These are phyloP conservation scores for Mimachlamys varia DNA, from an alignment of 2,888 invertebrate genomes.

Conservation along the genomic window DNA sequence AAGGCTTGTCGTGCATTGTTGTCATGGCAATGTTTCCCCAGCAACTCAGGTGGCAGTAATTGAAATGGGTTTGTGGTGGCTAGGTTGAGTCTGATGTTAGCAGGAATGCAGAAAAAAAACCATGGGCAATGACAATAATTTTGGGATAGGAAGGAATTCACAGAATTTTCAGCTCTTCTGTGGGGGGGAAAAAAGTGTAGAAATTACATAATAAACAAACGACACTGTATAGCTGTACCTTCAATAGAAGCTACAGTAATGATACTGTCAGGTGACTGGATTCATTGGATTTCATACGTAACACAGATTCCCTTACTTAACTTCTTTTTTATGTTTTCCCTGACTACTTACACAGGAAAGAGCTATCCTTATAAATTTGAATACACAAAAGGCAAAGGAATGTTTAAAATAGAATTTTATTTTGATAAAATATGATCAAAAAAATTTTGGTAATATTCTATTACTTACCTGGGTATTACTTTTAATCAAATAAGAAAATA, in stretches of 20 bases:
- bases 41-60: conserved; percentile 27
- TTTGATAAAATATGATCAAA: too few relatives aligned
- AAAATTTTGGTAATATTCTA: too few relatives aligned
- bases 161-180: background rate
- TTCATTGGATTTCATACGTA: background rate
- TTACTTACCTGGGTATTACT: too few relatives aligned
- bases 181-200: background rate
- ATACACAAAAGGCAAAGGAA: too few relatives aligned
- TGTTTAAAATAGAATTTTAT: too few relatives aligned
- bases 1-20: background rate
- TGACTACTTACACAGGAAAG: too few relatives aligned
- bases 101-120: background rate
- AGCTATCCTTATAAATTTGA: too few relatives aligned
- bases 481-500: too few relatives aligned
- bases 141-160: background rate
- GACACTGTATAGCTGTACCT: background rate
- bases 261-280: background rate
- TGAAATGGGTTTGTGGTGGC: background rate
- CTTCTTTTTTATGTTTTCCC: too few relatives aligned
- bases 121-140: background rate
- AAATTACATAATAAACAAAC: conserved; percentile 4
- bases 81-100: background rate
- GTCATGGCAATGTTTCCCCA: conserved; percentile 8
- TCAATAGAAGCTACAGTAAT: background rate
- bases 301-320: background rate